Conservation (phyloP, 1,140 invertebrate genomes). For the Pristionchus pacificus region DNA sequence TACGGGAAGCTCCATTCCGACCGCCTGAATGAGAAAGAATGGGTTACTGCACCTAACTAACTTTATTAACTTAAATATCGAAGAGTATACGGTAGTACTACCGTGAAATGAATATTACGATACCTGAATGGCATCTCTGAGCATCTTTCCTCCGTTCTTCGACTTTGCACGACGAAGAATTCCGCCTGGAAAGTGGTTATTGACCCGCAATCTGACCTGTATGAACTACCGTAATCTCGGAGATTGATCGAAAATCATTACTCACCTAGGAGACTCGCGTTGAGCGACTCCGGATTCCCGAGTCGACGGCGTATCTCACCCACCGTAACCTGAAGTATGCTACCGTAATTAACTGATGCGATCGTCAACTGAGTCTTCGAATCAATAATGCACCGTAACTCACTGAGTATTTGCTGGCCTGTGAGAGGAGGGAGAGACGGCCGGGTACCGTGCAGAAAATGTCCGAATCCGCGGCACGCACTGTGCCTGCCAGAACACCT, state of each 20-base stretch:
- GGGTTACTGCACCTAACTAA: too few species aligned
- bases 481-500: not conserved
- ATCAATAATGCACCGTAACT: not conserved
- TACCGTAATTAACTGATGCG: not conserved
- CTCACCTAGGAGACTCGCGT: not conserved
- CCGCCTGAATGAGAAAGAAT: not conserved
- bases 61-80: not conserved
- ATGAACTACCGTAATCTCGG: not conserved
- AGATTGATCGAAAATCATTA: not conserved
- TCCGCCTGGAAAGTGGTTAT: not conserved
- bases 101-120: not conserved
- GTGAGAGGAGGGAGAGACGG: not conserved
- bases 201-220: not conserved
- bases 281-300: not conserved
- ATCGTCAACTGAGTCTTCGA: not conserved
- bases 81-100: not conserved
- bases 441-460: not conserved
- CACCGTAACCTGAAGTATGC: not conserved
- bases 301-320: not conserved
- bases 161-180: not conserved
- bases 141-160: not conserved
- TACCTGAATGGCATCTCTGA: not conserved
- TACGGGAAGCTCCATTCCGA: not conserved
- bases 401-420: not conserved
- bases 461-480: not conserved